A percentile compares a stretch with the other conserved stretches of the same genome.
These are phyloP conservation scores for Mesaphorura yosii DNA, from an alignment of 1,140 invertebrate species.

Conservation along the genomic window DNA sequence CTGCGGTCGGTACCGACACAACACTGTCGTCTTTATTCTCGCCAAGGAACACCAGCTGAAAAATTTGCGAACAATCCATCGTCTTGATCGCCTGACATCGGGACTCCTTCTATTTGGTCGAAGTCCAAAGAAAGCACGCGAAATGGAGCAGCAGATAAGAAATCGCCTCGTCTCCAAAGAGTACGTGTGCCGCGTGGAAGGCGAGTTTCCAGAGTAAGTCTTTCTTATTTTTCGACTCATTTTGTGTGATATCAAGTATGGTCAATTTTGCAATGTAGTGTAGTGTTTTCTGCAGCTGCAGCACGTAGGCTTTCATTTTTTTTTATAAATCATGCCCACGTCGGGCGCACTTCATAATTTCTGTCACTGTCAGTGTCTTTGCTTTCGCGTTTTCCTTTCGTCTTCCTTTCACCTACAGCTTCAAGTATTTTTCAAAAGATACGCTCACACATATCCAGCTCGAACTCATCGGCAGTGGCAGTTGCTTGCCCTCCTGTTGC, in stretches of 20 bases:
- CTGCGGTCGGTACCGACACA: constrained; percentile 90
- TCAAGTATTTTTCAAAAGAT: too few species aligned
- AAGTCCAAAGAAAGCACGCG: constrained; percentile 76
- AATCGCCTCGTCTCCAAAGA: constrained; percentile 87
- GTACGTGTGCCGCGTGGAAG: constrained; percentile 93
- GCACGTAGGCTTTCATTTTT: constrained; percentile 4
- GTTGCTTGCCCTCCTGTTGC: too few species aligned
- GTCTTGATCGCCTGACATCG: constrained; percentile 84
- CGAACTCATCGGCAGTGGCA: too few species aligned
- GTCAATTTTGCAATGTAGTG: not conserved
- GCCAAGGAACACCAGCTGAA: constrained; percentile 91
- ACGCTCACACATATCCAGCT: too few species aligned
- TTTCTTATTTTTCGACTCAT: constrained; percentile 5
- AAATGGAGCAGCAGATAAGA: constrained; percentile 87
- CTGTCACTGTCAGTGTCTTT: too few species aligned
- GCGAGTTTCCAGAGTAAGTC: constrained; percentile 88
- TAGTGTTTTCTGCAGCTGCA: constrained; percentile 2
- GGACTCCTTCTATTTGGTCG: constrained; percentile 64
- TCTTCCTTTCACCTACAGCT: too few species aligned
- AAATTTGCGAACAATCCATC: constrained; percentile 82
- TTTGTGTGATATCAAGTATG: not conserved
- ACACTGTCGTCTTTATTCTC: constrained; percentile 90
- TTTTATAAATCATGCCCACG: too few species aligned
- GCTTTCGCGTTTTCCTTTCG: too few species aligned
- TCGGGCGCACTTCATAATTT: too few species aligned